Evolutionary conservation across 1,140 invertebrate species (phyloP), one percentile per base, ranked within the genome.

Genomic region (Wasmannia auropunctata): DNA sequence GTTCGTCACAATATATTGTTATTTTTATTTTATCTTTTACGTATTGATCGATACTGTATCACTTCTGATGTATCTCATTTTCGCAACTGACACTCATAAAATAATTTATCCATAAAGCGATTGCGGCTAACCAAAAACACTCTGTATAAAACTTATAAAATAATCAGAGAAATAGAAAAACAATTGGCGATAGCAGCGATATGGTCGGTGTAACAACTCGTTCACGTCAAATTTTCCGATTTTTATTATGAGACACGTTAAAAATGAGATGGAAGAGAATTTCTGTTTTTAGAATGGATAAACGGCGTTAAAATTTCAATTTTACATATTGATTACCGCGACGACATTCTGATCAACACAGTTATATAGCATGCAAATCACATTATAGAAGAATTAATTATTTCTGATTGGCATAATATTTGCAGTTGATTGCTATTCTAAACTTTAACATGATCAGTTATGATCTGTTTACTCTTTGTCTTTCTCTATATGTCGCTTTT

Each of bases 331-430:
- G n/a, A 40, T 75, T 75, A 40, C 16, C 31, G 8, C 1, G 22
- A 40, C 28, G 34, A 58, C 22, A 8, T 37, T 74, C n/a, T 14
- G 7, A 37, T 74, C 11, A 19, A 28, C 22, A 46, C 43, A n/a
- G 28, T 72, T 72, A 51, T 72, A 51, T n/a, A 56, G 62, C n/a
- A 58, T 56, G 54, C 22, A 40, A 62, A 77, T 67, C 22, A 16
- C 3, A 5, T 76, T 63, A 63, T 63, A 63, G 10, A 0, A 63
- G 25, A 46, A 58, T 58, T 58, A 63, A 63, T 77, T n/a, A 76
- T 63, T 77, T 62, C 19, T 34, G 11, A 79, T 65, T 43, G 25
- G 3, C 28, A 31, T 28, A 28, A 40, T 76, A 37, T 75, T 56
- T 51, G 31, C 19, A 16, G 22, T 56, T 37, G 1, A 49, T 1